Evolutionary conservation across 2,113 vertebrate genomes (phyloP), one percentile per base, ranked within the genome.

Genomic region (Brachirus orientalis): DNA sequence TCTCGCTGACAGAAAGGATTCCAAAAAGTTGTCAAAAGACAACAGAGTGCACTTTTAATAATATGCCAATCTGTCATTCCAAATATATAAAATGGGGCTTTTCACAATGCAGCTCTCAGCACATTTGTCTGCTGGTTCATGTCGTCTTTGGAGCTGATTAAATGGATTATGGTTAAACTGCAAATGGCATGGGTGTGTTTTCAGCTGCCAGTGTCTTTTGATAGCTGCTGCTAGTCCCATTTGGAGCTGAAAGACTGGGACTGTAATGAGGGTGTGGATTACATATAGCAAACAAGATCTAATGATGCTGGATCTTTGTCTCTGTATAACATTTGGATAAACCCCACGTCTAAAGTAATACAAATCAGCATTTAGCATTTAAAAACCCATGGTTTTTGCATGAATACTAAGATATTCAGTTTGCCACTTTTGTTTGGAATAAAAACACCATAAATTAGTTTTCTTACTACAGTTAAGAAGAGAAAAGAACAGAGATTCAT

Each of bases 191-290:
- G 0, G 8, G 4, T 3, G 1, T 51, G 10, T 52, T 58, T 44
- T 46, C 10, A 35, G 53, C 45, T 65, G 22, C 40, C 20, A 17
- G 0, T 53, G 3, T 54, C 43, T 20, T 53, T 35, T 73, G 28
- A 43, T 22, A 17, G 65, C 11, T 66, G 48, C 6, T 56, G 12
- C n/a, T 45, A 28, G n/a, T 48, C 74, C 43, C 22, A 61, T 50
- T 77, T 74, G 66, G 33, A 69, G 41, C 46, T 74, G 33, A 57
- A 59, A 77, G 37, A 17, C 44, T 54, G 63, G 10, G 18, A 1
- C 2, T 51, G 16, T 37, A 35, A 19, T 40, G 17, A 48, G 13
- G 1, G 11, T 16, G 20, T 13, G 22, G 60, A 37, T 45, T 59
- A 10, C 51, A 16, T 56, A 19, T 20, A 72, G 60, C 19, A 9